These are phyloP conservation scores for Phlogophora meticulosa DNA, from an alignment of 2,888 invertebrate species.

Conservation along the genomic window DNA sequence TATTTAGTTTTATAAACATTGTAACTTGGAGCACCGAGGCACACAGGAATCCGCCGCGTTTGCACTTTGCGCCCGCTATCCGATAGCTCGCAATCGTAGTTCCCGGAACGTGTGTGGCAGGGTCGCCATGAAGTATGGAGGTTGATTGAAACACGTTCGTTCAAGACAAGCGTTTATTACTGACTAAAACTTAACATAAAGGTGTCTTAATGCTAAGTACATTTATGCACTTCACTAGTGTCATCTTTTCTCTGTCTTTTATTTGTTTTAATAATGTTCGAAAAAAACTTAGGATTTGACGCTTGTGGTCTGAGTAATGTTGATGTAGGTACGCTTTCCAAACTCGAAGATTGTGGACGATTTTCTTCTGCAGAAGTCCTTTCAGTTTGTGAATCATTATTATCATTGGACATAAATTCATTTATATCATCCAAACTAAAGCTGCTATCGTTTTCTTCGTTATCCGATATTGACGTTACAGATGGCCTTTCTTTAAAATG, in stretches of 20 bases:
- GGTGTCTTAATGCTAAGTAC: too few relatives aligned
- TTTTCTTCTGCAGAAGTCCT: constrained; percentile 29
- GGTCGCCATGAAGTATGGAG: too few relatives aligned
- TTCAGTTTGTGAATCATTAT: constrained; percentile 29
- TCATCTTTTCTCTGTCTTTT: constrained; percentile 19
- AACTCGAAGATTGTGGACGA: constrained; percentile 22
- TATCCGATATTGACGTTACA: constrained; percentile 29
- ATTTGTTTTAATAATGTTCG: constrained; percentile 23
- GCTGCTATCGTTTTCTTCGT: constrained; percentile 26
- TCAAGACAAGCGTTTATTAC: too few relatives aligned
- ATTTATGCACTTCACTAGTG: too few relatives aligned
- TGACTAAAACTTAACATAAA: too few relatives aligned
- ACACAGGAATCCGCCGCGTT: too few relatives aligned
- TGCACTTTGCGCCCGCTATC: too few relatives aligned
- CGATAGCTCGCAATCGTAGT: too few relatives aligned
- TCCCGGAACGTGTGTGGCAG: too few relatives aligned
- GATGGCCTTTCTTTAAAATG: constrained; percentile 31
- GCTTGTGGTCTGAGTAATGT: constrained; percentile 18
- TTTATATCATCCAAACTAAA: constrained; percentile 33
- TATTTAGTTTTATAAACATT: too few relatives aligned
- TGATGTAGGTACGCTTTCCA: constrained; percentile 22
- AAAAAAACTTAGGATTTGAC: constrained; percentile 23
- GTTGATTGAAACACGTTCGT: too few relatives aligned
- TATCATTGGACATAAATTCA: constrained; percentile 25
- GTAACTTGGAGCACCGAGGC: too few relatives aligned